Evolutionary conservation across 2,797 vertebrate genomes (phyloP).

Genomic region (Halcyon badia): DNA sequence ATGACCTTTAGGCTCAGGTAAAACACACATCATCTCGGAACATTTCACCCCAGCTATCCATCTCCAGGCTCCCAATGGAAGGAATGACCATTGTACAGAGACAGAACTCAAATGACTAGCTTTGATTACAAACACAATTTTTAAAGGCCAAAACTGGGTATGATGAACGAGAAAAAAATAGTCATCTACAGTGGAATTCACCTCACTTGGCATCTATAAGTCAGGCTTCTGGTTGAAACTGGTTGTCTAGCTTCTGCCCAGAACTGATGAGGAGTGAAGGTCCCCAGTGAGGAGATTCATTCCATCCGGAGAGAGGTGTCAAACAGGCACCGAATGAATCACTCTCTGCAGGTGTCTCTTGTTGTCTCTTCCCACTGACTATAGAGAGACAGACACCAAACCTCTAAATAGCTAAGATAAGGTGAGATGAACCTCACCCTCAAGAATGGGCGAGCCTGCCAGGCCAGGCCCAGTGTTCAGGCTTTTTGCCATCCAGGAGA

Average conservation of each 20-base stretch:
- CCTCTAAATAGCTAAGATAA: slow-evolving; percentile 38
- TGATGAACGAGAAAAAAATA: slow-evolving; percentile 34
- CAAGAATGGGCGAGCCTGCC: not conserved
- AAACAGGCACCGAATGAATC: slow-evolving; percentile 48
- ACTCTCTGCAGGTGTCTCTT: slow-evolving; percentile 52
- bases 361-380: slow-evolving; percentile 17
- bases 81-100: not conserved
- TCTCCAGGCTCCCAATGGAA: not conserved
- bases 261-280: not conserved
- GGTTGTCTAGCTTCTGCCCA: slow-evolving; percentile 1
- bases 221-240: not conserved
- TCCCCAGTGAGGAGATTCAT: not conserved
- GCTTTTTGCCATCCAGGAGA: slow-evolving; percentile 36
- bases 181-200: slow-evolving; percentile 10
- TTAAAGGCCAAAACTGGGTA: not conserved
- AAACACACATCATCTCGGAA: not conserved
- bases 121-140: not conserved
- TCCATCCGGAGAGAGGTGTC: slow-evolving; percentile 3
- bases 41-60: not conserved
- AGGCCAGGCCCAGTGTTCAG: slow-evolving; percentile 1
- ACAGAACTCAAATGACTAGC: not conserved
- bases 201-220: not conserved
- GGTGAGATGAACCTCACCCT: slow-evolving; percentile 46
- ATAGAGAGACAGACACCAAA: slow-evolving; percentile 3
- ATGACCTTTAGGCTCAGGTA: not conserved